These are phyloP conservation scores for Protomyctophum bolini DNA, from an alignment of 2,113 vertebrate species.

Conservation along the genomic window DNA sequence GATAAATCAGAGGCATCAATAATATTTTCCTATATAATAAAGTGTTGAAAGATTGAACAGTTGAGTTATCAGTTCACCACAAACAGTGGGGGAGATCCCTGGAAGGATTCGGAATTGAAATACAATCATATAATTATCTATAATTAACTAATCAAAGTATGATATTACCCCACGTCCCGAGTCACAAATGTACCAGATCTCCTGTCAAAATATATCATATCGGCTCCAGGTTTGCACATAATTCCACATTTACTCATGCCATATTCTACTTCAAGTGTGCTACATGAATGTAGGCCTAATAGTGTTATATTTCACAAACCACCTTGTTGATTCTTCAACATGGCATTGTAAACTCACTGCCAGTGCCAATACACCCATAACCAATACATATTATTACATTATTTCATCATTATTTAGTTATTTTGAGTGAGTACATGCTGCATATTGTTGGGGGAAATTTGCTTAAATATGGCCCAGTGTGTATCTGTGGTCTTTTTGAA, in stretches of 20 bases:
- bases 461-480: conserved; percentile 16
- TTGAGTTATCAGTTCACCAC: not conserved
- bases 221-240: too few species aligned
- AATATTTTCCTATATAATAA: conserved; percentile 16
- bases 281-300: not conserved
- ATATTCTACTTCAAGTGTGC: too few species aligned
- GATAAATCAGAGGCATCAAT: conserved; percentile 37
- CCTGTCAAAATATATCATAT: too few species aligned
- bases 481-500: conserved; percentile 41
- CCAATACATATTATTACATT: not conserved
- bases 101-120: not conserved
- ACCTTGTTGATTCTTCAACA: not conserved
- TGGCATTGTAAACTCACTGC: not conserved
- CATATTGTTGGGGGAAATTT: not conserved
- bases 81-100: not conserved
- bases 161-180: too few species aligned
- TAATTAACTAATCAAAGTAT: too few species aligned
- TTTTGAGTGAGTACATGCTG: not conserved
- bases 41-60: not conserved
- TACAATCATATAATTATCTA: too few species aligned
- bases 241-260: too few species aligned
- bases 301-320: not conserved
- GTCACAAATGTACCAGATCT: too few species aligned
- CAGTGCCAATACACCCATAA: too few species aligned
- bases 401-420: not conserved